These are phyloP conservation scores for Cebidichthys violaceus DNA, from an alignment of 2,113 vertebrate species.

Conservation along the genomic window DNA sequence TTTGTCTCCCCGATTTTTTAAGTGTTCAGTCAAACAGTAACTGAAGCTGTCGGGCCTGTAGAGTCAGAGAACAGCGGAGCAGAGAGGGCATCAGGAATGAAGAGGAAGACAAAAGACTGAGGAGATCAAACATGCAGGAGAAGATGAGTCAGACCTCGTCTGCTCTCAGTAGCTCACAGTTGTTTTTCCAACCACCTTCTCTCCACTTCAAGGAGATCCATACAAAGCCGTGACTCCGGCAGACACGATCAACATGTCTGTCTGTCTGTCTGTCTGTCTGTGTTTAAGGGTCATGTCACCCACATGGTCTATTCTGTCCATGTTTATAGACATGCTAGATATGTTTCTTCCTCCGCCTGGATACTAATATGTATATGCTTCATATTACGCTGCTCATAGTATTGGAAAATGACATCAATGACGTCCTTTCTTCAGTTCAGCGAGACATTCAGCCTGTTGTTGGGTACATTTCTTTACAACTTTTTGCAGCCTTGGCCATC, in stretches of 20 bases:
- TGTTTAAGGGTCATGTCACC: not conserved
- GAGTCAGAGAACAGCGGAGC: not conserved
- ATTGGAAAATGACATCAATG: not conserved
- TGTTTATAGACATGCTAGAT: not conserved
- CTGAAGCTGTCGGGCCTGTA: not conserved
- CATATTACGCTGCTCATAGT: not conserved
- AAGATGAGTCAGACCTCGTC: constrained; percentile 39
- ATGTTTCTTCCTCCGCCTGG: not conserved
- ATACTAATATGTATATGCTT: no score
- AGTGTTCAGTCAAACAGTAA: not conserved
- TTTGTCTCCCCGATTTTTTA: no score
- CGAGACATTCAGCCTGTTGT: not conserved
- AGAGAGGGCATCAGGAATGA: constrained; percentile 1
- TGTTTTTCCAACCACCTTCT: constrained; percentile 22
- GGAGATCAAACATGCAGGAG: constrained; percentile 21
- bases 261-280: constrained; percentile 13
- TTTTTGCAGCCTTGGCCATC: no score
- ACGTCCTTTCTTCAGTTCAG: not conserved
- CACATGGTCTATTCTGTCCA: not conserved
- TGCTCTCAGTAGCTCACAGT: constrained; percentile 28
- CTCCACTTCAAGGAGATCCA: constrained; percentile 44
- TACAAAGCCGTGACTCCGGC: constrained; percentile 9
- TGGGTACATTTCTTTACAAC: no score
- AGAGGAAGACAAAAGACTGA: constrained; percentile 11
- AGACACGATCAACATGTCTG: constrained; percentile 28